Percentiles rank a stretch among this genome's conserved stretches.
These are phyloP conservation scores for Drosophila aff. DNA, from an alignment of 1,140 invertebrate species.

Conservation along the genomic window DNA sequence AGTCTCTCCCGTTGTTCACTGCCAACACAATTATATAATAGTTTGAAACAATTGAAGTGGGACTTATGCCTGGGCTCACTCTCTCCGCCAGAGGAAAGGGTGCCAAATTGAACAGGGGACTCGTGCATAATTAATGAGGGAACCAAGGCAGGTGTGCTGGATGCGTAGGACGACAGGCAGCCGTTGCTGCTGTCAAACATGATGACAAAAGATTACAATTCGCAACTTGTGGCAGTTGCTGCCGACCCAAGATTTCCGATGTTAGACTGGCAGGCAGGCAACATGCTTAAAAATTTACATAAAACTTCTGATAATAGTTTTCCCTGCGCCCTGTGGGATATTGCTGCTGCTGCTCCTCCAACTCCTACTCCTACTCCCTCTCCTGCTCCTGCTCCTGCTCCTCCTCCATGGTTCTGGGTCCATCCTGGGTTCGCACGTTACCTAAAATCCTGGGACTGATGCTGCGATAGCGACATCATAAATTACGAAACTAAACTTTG, in stretches of 20 bases:
- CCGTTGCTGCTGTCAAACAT: slow-evolving; percentile 78
- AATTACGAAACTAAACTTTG: slow-evolving; percentile 80
- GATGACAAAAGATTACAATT: slow-evolving; percentile 81
- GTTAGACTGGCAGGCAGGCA: slow-evolving; percentile 53
- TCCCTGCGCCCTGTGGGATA: slow-evolving; percentile 70
- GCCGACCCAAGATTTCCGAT: slow-evolving; percentile 46
- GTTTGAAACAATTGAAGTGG: slow-evolving; percentile 30
- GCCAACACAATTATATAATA: slow-evolving; percentile 32
- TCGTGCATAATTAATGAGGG: slow-evolving; percentile 82
- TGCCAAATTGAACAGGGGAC: slow-evolving; percentile 46
- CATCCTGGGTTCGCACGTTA: slow-evolving; percentile 50
- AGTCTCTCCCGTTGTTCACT: background rate
- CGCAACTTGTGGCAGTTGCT: slow-evolving; percentile 60
- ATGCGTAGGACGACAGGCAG: slow-evolving; percentile 69
- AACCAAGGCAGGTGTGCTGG: slow-evolving; percentile 71
- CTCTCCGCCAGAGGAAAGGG: slow-evolving; percentile 16
- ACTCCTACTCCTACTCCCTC: background rate
- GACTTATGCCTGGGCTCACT: slow-evolving; percentile 1
- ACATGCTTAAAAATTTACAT: slow-evolving; percentile 83
- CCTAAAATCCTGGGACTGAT: slow-evolving; percentile 66
- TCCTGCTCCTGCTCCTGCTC: background rate
- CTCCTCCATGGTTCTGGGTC: background rate
- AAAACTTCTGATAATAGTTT: slow-evolving; percentile 83
- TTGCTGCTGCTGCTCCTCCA: slow-evolving; percentile 28
- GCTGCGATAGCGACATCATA: slow-evolving; percentile 75